phyloP scores from a whole-genome alignment of 2,888 invertebrate species.

The Taphrorychus bicolor region DNA sequence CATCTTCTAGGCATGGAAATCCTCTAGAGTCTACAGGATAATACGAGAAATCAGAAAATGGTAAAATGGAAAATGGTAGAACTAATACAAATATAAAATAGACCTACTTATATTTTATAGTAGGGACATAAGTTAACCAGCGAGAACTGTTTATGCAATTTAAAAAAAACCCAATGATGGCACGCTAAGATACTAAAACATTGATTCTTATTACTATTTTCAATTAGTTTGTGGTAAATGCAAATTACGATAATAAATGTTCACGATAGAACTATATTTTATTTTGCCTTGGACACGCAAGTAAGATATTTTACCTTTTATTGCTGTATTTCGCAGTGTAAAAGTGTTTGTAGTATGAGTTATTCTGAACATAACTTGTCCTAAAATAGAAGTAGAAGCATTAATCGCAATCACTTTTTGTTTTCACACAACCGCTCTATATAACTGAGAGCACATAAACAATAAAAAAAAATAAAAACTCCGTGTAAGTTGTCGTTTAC shows the following conservation, averaged over 20 bases:
- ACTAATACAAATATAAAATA: no score
- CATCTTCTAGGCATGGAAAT: no score
- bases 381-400: background rate
- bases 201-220: slow-evolving; percentile 6
- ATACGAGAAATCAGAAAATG: background rate
- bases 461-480: background rate
- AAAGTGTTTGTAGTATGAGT: background rate
- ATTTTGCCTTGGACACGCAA: background rate
- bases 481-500: background rate
- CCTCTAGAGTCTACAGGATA: background rate
- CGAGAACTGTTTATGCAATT: slow-evolving; percentile 1
- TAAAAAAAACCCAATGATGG: slow-evolving; percentile 1
- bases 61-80: background rate
- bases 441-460: background rate
- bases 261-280: slow-evolving; percentile 1
- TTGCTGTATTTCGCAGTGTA: background rate
- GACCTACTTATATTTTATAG: no score
- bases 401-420: background rate
- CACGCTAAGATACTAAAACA: slow-evolving; percentile 9
- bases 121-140: no score
- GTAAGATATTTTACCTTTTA: background rate
- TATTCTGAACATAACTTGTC: background rate
- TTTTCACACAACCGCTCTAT: background rate
- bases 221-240: slow-evolving; percentile 10
- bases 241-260: slow-evolving; percentile 6